phyloP scores from a whole-genome alignment of 2,797 vertebrate species.

The Taeniopygia guttata region DNA sequence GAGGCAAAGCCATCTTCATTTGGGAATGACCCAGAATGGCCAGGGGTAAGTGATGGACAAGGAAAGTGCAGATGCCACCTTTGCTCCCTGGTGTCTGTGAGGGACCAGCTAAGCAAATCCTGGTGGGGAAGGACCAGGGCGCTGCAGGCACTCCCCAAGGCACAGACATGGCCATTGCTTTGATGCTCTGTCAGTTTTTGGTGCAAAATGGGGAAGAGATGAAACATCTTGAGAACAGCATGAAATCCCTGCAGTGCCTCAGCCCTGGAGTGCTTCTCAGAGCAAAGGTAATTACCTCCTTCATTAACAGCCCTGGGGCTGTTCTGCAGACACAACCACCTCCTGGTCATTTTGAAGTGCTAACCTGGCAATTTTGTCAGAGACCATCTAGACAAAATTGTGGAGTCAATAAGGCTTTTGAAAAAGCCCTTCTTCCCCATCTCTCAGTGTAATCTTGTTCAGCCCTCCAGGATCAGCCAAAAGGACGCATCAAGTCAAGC shows the following conservation, averaged over 20 bases:
- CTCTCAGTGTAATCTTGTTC: neutral
- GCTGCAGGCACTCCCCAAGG: neutral
- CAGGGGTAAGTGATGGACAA: neutral
- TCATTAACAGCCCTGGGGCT: neutral
- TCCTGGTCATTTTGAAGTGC: neutral
- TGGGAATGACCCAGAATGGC: neutral
- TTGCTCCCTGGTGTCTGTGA: rapidly evolving
- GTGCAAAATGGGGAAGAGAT: neutral
- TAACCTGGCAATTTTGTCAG: neutral
- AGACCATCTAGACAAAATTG: neutral
- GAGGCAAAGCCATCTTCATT: neutral
- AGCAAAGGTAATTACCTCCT: neutral
- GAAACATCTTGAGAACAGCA: neutral
- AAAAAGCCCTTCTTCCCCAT: neutral
- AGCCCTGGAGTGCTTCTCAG: neutral
- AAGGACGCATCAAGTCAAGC: neutral
- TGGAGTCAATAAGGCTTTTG: neutral
- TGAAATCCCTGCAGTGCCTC: neutral
- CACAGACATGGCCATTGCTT: neutral
- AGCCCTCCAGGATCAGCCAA: neutral
- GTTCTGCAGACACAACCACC: neutral
- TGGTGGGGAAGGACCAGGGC: neutral
- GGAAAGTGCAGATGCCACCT: neutral
- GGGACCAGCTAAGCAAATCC: neutral
- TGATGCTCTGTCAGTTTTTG: rapidly evolving